These are phyloP conservation scores for Origma solitaria DNA, from an alignment of 2,113 vertebrate species.

Conservation along the genomic window DNA sequence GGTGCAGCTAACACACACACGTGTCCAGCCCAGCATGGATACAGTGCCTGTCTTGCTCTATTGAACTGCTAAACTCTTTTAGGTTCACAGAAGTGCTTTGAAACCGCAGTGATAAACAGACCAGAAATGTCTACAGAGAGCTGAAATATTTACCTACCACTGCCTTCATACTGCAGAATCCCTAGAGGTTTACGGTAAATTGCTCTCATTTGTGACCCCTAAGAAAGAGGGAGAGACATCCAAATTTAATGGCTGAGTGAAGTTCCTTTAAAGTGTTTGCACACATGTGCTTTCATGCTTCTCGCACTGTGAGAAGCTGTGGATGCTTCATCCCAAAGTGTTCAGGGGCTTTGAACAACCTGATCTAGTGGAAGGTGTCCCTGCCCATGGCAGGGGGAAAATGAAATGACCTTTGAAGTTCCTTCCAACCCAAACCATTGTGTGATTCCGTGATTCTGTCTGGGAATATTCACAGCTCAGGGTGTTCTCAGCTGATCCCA, in stretches of 20 bases:
- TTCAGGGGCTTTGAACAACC: not conserved
- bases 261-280: not conserved
- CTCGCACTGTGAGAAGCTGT: not conserved
- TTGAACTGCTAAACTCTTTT: constrained; percentile 47
- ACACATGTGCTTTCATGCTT: not conserved
- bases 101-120: not conserved
- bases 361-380: not conserved
- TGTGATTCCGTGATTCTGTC: not conserved
- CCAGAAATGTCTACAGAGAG: not conserved
- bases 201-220: not conserved
- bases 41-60: not conserved
- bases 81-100: not conserved
- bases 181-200: not conserved
- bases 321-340: not conserved
- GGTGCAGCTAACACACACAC: constrained; percentile 23
- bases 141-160: not conserved
- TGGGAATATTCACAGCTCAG: not conserved
- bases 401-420: not conserved
- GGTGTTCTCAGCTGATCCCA: not conserved
- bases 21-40: constrained; percentile 2
- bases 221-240: not conserved
- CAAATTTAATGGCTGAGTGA: not conserved
- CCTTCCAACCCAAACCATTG: not conserved
- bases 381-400: not conserved
- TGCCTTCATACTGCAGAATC: not conserved